Percentiles rank a stretch among this genome's conserved stretches.
Evolutionary conservation across 1,140 invertebrate species (phyloP).

Genomic region (Amphibalanus amphitrite): DNA sequence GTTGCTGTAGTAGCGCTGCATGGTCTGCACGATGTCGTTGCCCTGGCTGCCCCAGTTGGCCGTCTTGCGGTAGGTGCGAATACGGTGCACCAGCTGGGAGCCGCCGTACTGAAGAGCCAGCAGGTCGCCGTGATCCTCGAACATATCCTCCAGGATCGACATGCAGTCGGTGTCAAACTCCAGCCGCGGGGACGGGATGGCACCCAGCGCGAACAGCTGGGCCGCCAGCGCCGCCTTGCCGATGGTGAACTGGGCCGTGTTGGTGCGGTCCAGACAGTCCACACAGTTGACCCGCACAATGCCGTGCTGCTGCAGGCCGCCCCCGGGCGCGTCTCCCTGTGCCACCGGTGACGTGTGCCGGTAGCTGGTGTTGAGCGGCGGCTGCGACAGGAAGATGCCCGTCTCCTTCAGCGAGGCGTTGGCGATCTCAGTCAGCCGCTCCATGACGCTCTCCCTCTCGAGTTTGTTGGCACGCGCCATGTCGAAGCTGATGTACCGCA

Average conservation of each 20-base stretch:
- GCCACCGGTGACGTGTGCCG: conserved; percentile 12
- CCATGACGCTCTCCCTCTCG: conserved; percentile 59
- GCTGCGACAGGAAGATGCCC: conserved; percentile 59
- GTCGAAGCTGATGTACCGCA: conserved; percentile 90
- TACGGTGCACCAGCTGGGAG: conserved; percentile 90
- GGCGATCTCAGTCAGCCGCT: conserved; percentile 65
- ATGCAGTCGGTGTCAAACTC: conserved; percentile 85
- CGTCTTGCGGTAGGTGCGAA: conserved; percentile 72
- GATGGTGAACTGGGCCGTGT: conserved; percentile 98
- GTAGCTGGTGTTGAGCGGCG: conserved; percentile 25
- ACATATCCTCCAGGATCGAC: conserved; percentile 83
- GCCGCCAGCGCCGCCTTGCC: conserved; percentile 86
- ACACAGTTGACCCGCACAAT: conserved; percentile 96
- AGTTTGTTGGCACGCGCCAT: conserved; percentile 88
- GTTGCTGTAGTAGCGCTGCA: conserved; percentile 96
- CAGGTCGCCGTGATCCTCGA: conserved; percentile 97
- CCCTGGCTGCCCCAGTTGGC: conserved; percentile 94
- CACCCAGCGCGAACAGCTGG: background rate
- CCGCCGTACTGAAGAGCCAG: conserved; percentile 96
- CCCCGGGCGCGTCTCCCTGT: no score
- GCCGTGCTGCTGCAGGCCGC: conserved; percentile 50
- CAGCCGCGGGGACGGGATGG: background rate
- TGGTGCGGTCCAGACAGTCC: conserved; percentile 95
- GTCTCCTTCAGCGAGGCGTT: conserved; percentile 65
- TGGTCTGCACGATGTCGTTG: conserved; percentile 95